phyloP scores from a whole-genome alignment of 2,888 invertebrate genomes.

The Leptothorax acervorum region DNA sequence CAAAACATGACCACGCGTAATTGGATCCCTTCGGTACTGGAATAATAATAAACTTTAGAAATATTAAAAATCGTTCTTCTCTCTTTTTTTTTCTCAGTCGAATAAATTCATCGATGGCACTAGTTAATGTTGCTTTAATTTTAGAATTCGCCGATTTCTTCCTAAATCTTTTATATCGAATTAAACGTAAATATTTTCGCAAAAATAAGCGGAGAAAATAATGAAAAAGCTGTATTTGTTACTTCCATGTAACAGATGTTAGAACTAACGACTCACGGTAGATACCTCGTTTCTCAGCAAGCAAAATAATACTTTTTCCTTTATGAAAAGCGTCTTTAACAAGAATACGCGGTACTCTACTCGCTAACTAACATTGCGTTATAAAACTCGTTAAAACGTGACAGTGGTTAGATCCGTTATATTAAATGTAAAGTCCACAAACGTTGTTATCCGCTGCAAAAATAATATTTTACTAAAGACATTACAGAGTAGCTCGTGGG shows the following conservation, averaged over 20 bases:
- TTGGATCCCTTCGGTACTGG: constrained; percentile 62
- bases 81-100: constrained; percentile 10
- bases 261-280: not conserved
- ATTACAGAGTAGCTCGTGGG: not conserved
- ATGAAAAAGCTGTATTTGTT: not conserved
- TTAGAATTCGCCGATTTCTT: not conserved
- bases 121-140: not conserved
- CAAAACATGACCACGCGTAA: constrained; percentile 61
- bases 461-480: constrained; percentile 37
- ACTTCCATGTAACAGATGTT: not conserved
- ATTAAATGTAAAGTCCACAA: constrained; percentile 33
- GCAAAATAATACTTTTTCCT: constrained; percentile 7
- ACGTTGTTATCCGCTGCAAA: constrained; percentile 1
- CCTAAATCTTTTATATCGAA: not conserved
- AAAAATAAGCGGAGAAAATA: not conserved
- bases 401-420: constrained; percentile 5
- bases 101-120: not conserved
- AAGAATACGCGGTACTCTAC: not conserved
- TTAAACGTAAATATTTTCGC: not conserved
- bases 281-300: not conserved
- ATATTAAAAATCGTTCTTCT: constrained; percentile 51
- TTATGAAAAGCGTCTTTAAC: constrained; percentile 40
- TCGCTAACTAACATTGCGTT: constrained; percentile 4
- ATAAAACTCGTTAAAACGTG: constrained; percentile 34
- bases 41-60: constrained; percentile 55